Percentiles rank a stretch among this genome's conserved stretches.
Conservation (phyloP, 2,113 vertebrate species). For the Hyla sarda region DNA sequence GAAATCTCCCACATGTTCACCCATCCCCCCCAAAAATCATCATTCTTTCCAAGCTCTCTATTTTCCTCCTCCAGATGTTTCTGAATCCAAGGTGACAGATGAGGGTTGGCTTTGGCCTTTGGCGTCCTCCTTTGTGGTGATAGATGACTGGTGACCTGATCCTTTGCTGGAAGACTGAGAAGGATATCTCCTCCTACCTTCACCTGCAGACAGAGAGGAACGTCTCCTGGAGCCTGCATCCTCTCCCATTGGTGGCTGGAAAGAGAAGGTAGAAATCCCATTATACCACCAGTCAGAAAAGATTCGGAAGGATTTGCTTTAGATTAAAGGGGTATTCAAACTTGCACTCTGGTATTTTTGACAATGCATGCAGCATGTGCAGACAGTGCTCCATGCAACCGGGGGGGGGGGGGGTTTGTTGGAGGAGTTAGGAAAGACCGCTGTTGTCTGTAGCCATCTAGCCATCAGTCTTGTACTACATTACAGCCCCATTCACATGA, state of each 20-base stretch:
- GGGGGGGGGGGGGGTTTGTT: no score
- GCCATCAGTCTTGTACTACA: no score
- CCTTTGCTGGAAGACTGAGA: constrained; percentile 85
- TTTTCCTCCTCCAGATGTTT: constrained; percentile 73
- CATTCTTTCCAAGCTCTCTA: constrained; percentile 63
- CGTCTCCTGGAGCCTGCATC: constrained; percentile 90
- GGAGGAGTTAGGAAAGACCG: no score
- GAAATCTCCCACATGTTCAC: constrained; percentile 51
- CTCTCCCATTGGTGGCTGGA: constrained; percentile 93
- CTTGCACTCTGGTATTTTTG: no score
- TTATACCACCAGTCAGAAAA: not conserved
- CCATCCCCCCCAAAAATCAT: constrained; percentile 60
- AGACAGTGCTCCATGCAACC: no score
- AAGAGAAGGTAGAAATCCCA: constrained; percentile 25
- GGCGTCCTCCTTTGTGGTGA: constrained; percentile 81
- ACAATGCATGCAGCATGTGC: no score
- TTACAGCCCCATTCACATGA: no score
- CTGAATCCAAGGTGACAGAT: constrained; percentile 67
- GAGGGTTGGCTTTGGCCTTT: constrained; percentile 80
- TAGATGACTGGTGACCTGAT: constrained; percentile 70
- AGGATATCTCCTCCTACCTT: constrained; percentile 87
- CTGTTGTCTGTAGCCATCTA: no score
- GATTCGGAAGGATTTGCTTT: not conserved
- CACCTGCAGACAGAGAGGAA: constrained; percentile 77
- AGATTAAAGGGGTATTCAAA: no score